Percentiles rank a stretch among this genome's conserved stretches.
phyloP scores from a whole-genome alignment of 2,113 vertebrate species.

The Stigmatopora nigra region DNA sequence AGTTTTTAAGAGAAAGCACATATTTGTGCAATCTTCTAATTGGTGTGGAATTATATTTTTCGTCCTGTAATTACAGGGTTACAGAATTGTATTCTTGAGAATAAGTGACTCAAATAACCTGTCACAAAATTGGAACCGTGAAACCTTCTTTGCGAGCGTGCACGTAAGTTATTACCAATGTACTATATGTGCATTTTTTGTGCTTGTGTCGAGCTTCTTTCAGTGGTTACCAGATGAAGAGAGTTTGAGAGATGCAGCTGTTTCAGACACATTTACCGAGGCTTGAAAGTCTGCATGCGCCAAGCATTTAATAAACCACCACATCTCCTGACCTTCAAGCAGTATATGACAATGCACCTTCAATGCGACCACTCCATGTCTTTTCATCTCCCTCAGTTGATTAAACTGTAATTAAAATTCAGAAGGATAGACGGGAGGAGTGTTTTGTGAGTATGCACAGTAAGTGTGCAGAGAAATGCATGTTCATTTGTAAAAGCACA shows the following conservation, averaged over 20 bases:
- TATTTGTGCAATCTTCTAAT: conserved; percentile 17
- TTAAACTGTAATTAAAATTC: conserved; percentile 61
- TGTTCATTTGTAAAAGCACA: neutral
- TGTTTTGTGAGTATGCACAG: conserved; percentile 21
- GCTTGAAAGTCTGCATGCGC: conserved; percentile 11
- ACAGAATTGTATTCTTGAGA: neutral
- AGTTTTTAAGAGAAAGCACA: conserved; percentile 9
- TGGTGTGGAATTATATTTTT: conserved; percentile 4
- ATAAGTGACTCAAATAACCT: neutral
- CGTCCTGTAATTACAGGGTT: conserved; percentile 6
- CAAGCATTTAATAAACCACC: conserved; percentile 5
- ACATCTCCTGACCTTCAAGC: conserved; percentile 38
- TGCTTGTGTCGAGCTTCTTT: neutral
- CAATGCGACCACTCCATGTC: conserved; percentile 10
- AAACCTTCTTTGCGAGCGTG: neutral
- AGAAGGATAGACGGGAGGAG: conserved; percentile 36
- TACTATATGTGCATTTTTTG: neutral
- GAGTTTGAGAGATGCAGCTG: neutral
- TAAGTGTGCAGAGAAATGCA: conserved; percentile 10
- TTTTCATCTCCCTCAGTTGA: conserved; percentile 41
- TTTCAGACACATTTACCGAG: neutral
- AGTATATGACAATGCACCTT: conserved; percentile 6
- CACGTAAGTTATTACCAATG: neutral
- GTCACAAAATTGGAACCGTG: neutral
- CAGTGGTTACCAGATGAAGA: conserved; percentile 1